phyloP scores from a whole-genome alignment of 1,140 invertebrate genomes.

The Tetramorium parvispinum region DNA sequence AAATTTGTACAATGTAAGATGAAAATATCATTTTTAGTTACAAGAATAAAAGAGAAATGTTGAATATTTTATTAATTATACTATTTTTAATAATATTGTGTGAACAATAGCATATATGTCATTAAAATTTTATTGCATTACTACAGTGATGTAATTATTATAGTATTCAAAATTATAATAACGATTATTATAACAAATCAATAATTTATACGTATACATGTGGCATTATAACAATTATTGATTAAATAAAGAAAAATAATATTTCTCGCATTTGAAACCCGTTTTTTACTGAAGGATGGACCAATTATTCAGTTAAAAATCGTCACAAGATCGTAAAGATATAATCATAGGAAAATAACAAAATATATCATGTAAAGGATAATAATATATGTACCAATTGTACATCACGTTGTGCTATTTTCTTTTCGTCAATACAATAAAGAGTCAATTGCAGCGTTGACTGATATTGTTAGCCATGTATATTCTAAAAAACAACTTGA shows the following conservation, averaged over 20 bases:
- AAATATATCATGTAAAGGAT: not conserved
- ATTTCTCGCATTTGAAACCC: not conserved
- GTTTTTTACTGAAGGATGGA: not conserved
- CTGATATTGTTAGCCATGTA: not conserved
- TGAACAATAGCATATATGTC: not conserved
- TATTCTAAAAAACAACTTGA: not conserved
- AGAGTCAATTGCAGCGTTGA: not conserved
- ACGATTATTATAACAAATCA: not conserved
- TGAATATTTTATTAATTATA: not conserved
- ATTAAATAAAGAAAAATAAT: constrained; percentile 9
- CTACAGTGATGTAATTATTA: not conserved
- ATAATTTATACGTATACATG: not conserved
- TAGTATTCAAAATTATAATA: not conserved
- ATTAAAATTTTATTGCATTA: not conserved
- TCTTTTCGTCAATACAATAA: not conserved
- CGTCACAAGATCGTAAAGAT: not conserved
- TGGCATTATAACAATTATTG: constrained; percentile 2
- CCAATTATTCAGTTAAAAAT: not conserved
- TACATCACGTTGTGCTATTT: not conserved
- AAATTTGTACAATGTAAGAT: not conserved
- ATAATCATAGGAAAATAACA: not conserved
- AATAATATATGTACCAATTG: not conserved
- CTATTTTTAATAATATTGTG: not conserved
- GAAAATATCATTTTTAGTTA: constrained; percentile 9
- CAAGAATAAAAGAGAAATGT: not conserved